These are phyloP conservation scores for Sepiola atlantica DNA, from an alignment of 2,888 invertebrate species.

Conservation along the genomic window DNA sequence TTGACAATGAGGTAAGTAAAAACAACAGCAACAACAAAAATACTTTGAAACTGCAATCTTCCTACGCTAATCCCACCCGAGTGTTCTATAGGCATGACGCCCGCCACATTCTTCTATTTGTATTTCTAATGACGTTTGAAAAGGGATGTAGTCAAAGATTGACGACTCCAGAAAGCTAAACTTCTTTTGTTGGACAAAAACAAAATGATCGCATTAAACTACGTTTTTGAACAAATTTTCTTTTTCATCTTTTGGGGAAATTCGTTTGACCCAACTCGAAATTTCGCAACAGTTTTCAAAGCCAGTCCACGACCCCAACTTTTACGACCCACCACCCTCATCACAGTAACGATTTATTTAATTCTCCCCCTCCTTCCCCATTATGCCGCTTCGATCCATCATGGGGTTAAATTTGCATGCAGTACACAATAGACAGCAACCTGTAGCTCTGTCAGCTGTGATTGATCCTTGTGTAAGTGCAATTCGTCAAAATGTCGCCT, in stretches of 20 bases:
- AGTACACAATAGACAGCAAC: slow-evolving; percentile 19
- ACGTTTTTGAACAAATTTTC: neutral
- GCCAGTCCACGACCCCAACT: neutral
- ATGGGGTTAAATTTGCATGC: slow-evolving; percentile 15
- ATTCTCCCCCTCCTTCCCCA: neutral
- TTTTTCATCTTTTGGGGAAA: neutral
- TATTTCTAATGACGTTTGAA: slow-evolving; percentile 32
- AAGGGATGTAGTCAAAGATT: neutral
- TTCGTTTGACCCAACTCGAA: neutral
- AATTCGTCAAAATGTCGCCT: slow-evolving; percentile 32
- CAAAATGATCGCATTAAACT: neutral
- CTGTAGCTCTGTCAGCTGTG: slow-evolving; percentile 8
- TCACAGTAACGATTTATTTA: neutral
- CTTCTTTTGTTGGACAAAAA: neutral
- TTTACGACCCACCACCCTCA: neutral
- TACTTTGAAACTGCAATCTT: neutral
- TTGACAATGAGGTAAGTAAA: neutral
- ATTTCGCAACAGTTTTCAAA: neutral
- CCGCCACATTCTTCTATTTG: neutral
- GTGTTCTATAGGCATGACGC: neutral
- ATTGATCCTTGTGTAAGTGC: slow-evolving; percentile 32
- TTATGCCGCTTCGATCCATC: neutral
- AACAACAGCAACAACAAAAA: neutral
- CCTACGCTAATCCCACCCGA: neutral
- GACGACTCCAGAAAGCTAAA: neutral